A percentile compares a stretch with the other conserved stretches of the same genome.
These are phyloP conservation scores for Sterrhoptilus dennistouni DNA, from an alignment of 2,113 vertebrate species.

Conservation along the genomic window DNA sequence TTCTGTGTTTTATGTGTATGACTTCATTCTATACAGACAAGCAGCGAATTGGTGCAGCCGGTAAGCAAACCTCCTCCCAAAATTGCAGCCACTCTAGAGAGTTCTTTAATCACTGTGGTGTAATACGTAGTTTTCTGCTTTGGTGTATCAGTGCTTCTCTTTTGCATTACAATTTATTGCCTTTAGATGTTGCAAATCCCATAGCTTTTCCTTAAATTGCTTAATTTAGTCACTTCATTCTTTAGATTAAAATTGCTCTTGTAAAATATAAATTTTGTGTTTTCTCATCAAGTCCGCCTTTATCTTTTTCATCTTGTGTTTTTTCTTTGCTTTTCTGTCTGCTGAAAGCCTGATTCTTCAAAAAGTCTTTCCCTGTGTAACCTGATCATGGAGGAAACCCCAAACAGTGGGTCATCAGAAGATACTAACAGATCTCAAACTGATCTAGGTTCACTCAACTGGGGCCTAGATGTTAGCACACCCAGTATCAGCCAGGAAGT, in stretches of 20 bases:
- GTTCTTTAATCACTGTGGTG: neutral
- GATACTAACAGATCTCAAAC: slow-evolving; percentile 74
- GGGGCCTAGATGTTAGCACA: slow-evolving; percentile 84
- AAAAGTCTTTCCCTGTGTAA: slow-evolving; percentile 84
- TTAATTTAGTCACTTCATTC: slow-evolving; percentile 50
- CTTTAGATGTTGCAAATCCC: neutral
- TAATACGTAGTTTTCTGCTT: neutral
- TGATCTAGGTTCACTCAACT: slow-evolving; percentile 78
- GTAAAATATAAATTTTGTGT: slow-evolving; percentile 61
- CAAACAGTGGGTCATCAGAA: slow-evolving; percentile 74
- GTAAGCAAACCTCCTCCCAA: slow-evolving; percentile 79
- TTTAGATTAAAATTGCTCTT: slow-evolving; percentile 41
- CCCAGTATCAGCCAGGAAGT: slow-evolving; percentile 73
- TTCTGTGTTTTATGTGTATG: slow-evolving; percentile 6
- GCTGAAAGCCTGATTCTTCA: slow-evolving; percentile 82
- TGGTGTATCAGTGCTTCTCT: neutral
- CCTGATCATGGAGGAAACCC: slow-evolving; percentile 78
- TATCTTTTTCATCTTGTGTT: slow-evolving; percentile 79
- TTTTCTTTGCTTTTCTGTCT: slow-evolving; percentile 78
- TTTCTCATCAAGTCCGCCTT: slow-evolving; percentile 75
- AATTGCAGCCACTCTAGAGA: neutral
- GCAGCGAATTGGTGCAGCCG: slow-evolving; percentile 82
- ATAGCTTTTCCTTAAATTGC: slow-evolving; percentile 22
- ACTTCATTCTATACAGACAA: slow-evolving; percentile 75
- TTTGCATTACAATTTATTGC: slow-evolving; percentile 22